Conservation (phyloP, 2,113 vertebrate genomes). For the Triplophysa siluroides region DNA sequence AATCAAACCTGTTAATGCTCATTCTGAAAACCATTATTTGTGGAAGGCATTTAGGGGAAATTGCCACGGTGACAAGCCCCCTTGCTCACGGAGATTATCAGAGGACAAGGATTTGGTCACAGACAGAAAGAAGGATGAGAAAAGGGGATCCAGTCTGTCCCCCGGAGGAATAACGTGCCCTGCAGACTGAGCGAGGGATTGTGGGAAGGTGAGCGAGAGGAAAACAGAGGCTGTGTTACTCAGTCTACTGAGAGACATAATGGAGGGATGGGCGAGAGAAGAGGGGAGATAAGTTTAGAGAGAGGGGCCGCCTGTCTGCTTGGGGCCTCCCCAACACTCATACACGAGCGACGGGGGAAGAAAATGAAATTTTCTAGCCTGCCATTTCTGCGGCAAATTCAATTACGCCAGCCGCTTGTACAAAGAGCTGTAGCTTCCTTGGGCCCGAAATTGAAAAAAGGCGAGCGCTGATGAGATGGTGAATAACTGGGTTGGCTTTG, state of each 20-base stretch:
- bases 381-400: slow-evolving; percentile 99
- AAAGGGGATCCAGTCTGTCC: slow-evolving; percentile 52
- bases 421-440: slow-evolving; percentile 94
- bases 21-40: slow-evolving; percentile 99
- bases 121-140: slow-evolving; percentile 52
- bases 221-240: slow-evolving; percentile 41
- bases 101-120: slow-evolving; percentile 70
- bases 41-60: slow-evolving; percentile 97
- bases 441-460: slow-evolving; percentile 96
- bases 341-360: slow-evolving; percentile 68
- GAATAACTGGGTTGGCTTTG: slow-evolving; percentile 88
- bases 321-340: slow-evolving; percentile 51
- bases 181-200: slow-evolving; percentile 53
- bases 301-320: slow-evolving; percentile 54
- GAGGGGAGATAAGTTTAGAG: slow-evolving; percentile 61
- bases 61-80: slow-evolving; percentile 83
- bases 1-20: slow-evolving; percentile 99
- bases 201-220: slow-evolving; percentile 39
- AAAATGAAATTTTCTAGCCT: slow-evolving; percentile 98
- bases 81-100: slow-evolving; percentile 75
- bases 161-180: slow-evolving; percentile 52
- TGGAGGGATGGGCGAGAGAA: slow-evolving; percentile 62
- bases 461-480: slow-evolving; percentile 94
- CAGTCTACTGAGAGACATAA: slow-evolving; percentile 48
- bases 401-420: slow-evolving; percentile 97